Evolutionary conservation across 2,797 vertebrate genomes (phyloP), one percentile per base, ranked within the genome.

Genomic region (Margarornis squamiger): DNA sequence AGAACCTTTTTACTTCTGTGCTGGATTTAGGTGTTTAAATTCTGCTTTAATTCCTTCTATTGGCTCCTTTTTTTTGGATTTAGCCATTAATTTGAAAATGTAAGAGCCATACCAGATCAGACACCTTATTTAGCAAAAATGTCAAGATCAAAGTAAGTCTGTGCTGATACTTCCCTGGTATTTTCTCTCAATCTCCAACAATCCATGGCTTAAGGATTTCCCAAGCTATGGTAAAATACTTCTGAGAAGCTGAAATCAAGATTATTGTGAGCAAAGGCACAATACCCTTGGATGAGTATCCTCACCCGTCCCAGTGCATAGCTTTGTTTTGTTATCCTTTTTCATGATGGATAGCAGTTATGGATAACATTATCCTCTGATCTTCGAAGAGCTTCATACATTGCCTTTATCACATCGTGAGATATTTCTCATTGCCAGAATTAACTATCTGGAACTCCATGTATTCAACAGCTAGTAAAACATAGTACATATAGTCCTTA

Each of bases 381-480:
- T 87, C 34, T 48, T 82, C 55, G 4, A 94, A 73, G 38, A 66
- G 32, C 73, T 88, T 88, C 52, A 41, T 88, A 91, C 70, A 36
- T 45, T 54, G 34, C 46, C 39, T 84, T 88, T 81, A 52, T 81
- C 59, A 46, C 24, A 73, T 62, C 43, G 36, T 24, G 58, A 88
- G 58, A 34, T 67, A 77, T 34, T 91, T 90, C 66, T 90, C 15
- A 21, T 76, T 89, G 72, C 41, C 62, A 57, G 39, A 94, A 92
- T 75, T 78, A 94, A 84, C 71, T 85, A 16, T 29, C 58, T 84
- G 76, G 54, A 95, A 80, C 75, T 48, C 46, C 2, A 1, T 52
- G 48, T 58, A 70, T 65, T 87, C 88, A 88, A 52, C 46, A 92
- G 45, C 78, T 52, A 86, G 45, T 94, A 86, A 93, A 92, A 91